Base-by-base conservation (phyloP, 1,140 invertebrate genomes). In the Neomicropteryx cornuta region DNA sequence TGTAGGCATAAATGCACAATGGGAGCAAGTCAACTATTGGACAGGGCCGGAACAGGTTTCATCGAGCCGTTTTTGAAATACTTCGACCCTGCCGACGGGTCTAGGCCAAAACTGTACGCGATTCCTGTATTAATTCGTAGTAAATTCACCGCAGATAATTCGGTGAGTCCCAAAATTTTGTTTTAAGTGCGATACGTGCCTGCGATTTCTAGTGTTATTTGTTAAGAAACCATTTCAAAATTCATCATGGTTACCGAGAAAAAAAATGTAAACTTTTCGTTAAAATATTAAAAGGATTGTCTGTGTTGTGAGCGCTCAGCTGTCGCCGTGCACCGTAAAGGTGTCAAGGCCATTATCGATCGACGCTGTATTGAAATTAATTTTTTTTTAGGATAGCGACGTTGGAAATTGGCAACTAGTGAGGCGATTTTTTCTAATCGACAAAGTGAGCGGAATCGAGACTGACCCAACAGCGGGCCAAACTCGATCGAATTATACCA, bases 401-500 rank as follows among this genome's bases (percentile, higher is more conserved):
- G 51, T 61, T 45, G 62, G 62, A 22, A 56, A 69, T 27, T 72
- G 73, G 72, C 64, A 73, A 41, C 52, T 83, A 5, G 69, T 73
- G 0, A 53, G 71, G 37, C 67, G 79, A 48, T 79, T 81, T 56
- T 81, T 82, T 50, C 45, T 80, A 5, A 58, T 80, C 27, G 79
- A 84, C 51, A 69, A 58, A 35, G 44, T 70, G 8, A 71, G 62
- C 45, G 68, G 71, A 34, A 58, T 57, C 33, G 46, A 33, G 38
- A 43, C 45, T 6, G 39, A n/a, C n/a, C n/a, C n/a, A n/a, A n/a
- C n/a, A n/a, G n/a, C n/a, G n/a, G n/a, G n/a, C n/a, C n/a, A n/a
- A n/a, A n/a, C n/a, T n/a, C n/a, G n/a, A 18, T 31, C 47, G 34
- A 56, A 53, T 42, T 49, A 50, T 16, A 27, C 44, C 21, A 40